These are phyloP conservation scores for Cathartes aura DNA, from an alignment of 2,113 vertebrate species.

Conservation along the genomic window DNA sequence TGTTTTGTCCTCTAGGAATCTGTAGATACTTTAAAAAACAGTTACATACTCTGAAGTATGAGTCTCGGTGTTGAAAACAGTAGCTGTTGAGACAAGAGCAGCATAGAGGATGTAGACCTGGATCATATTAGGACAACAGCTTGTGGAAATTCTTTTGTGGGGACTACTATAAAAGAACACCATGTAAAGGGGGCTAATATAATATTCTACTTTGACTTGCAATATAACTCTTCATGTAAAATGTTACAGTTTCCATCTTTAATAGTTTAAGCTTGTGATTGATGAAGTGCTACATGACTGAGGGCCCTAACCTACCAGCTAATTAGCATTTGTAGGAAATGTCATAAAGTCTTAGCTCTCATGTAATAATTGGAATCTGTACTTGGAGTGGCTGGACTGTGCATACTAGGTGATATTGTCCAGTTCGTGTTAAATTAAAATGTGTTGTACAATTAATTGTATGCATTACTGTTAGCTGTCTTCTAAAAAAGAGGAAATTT, in stretches of 20 bases:
- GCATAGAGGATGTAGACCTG: not conserved
- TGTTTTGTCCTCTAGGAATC: not conserved
- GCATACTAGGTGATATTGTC: not conserved
- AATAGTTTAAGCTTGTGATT: conserved; percentile 55
- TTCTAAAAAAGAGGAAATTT: not conserved
- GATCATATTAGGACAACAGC: conserved; percentile 46
- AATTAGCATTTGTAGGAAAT: conserved; percentile 64
- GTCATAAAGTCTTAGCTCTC: conserved; percentile 54
- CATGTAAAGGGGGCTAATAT: not conserved
- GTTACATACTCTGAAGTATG: not conserved
- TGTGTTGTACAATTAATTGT: not conserved
- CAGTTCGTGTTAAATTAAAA: not conserved
- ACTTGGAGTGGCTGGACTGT: not conserved
- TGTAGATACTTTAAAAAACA: not conserved
- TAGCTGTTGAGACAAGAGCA: not conserved
- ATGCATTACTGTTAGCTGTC: not conserved
- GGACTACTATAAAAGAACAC: not conserved
- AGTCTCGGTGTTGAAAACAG: not conserved
- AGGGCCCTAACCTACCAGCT: conserved; percentile 45
- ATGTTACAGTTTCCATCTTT: conserved; percentile 62
- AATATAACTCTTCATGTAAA: conserved; percentile 49
- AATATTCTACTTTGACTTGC: conserved; percentile 28
- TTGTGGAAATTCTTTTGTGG: conserved; percentile 36
- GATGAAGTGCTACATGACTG: conserved; percentile 65
- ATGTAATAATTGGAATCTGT: conserved; percentile 38